Conservation (phyloP, 2,888 invertebrate genomes). For the Noctuana brunneofusca region DNA sequence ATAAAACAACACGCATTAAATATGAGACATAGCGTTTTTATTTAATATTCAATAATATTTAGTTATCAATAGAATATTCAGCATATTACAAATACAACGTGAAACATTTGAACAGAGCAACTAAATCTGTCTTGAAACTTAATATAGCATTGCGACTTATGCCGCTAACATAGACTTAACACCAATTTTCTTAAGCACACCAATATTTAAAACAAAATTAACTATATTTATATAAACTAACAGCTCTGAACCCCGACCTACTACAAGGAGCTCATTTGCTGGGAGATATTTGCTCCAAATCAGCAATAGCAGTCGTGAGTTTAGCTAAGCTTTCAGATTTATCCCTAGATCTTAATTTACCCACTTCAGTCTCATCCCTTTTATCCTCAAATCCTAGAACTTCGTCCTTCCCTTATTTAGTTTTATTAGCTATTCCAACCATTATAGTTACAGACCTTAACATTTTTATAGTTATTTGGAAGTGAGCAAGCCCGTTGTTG, state of each 20-base stretch:
- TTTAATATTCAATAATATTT: slow-evolving; percentile 79
- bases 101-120: slow-evolving; percentile 79
- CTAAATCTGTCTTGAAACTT: slow-evolving; percentile 73
- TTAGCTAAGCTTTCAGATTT: slow-evolving; percentile 39
- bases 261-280: slow-evolving; percentile 16
- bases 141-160: slow-evolving; percentile 71
- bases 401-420: slow-evolving; percentile 34
- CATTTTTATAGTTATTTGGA: slow-evolving; percentile 45
- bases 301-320: slow-evolving; percentile 27
- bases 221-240: slow-evolving; percentile 43
- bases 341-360: slow-evolving; percentile 39
- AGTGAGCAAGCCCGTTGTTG: slow-evolving; percentile 66
- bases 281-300: slow-evolving; percentile 3
- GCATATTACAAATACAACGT: slow-evolving; percentile 82
- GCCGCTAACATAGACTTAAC: slow-evolving; percentile 62
- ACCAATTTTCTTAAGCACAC: slow-evolving; percentile 71
- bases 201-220: slow-evolving; percentile 59
- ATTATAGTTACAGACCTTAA: slow-evolving; percentile 24
- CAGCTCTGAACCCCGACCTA: slow-evolving; percentile 37
- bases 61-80: slow-evolving; percentile 80
- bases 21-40: slow-evolving; percentile 82
- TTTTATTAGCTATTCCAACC: slow-evolving; percentile 34
- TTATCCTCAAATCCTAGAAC: slow-evolving; percentile 38
- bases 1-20: slow-evolving; percentile 57
- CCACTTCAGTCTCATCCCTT: slow-evolving; percentile 50